Evolutionary conservation across 2,888 invertebrate species (phyloP).

Genomic region (Zeuzera pyrina): DNA sequence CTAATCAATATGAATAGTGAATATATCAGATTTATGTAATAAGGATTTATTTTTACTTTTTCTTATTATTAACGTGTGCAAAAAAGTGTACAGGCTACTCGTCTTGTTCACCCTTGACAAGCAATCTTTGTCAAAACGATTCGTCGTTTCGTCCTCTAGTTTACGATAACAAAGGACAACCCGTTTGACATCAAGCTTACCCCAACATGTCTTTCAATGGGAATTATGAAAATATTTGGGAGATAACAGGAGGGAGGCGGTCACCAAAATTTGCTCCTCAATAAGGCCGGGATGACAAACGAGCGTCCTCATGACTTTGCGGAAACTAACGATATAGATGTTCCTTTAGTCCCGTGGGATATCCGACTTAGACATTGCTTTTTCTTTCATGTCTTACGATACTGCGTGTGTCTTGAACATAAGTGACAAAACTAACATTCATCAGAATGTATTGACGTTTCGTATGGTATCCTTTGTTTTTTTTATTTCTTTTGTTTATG

Average conservation of each 20-base stretch:
- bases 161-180: conserved; percentile 21
- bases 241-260: conserved; percentile 12
- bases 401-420: not conserved
- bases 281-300: conserved; percentile 52
- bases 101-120: too few relatives aligned
- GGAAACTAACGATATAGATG: conserved; percentile 32
- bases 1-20: too few relatives aligned
- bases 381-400: conserved; percentile 21
- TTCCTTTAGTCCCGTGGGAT: conserved; percentile 21
- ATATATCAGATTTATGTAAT: too few relatives aligned
- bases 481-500: too few relatives aligned
- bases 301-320: conserved; percentile 43
- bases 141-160: too few relatives aligned
- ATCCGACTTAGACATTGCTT: conserved; percentile 14
- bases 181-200: conserved; percentile 13
- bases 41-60: too few relatives aligned
- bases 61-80: too few relatives aligned
- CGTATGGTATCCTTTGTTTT: too few relatives aligned
- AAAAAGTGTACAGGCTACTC: too few relatives aligned
- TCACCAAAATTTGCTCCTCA: conserved; percentile 24
- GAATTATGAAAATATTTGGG: conserved; percentile 49
- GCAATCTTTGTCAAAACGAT: too few relatives aligned
- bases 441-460: too few relatives aligned
- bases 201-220: conserved; percentile 26
- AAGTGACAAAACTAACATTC: not conserved